These are phyloP conservation scores for Tragopan temminckii DNA, from an alignment of 2,797 vertebrate genomes.

Conservation along the genomic window DNA sequence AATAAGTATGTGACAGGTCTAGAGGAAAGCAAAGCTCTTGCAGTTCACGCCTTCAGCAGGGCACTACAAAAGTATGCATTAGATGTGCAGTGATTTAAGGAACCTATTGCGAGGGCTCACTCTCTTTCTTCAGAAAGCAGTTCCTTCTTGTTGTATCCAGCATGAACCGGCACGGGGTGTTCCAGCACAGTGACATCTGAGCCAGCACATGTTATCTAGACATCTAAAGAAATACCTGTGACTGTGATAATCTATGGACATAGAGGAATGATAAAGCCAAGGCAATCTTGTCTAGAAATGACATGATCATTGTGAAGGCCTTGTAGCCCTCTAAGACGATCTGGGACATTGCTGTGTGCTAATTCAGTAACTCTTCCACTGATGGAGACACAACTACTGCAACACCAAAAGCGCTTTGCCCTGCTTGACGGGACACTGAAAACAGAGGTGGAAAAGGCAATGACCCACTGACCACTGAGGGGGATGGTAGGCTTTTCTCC, in stretches of 20 bases:
- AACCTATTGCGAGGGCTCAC: not conserved
- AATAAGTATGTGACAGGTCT: not conserved
- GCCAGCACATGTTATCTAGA: not conserved
- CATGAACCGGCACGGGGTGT: not conserved
- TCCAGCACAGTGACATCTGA: not conserved
- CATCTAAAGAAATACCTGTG: not conserved
- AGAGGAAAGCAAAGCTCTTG: not conserved
- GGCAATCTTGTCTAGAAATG: not conserved
- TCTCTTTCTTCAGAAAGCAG: not conserved
- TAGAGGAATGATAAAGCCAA: not conserved
- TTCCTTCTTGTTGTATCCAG: not conserved
- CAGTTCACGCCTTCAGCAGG: not conserved
- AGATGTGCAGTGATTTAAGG: not conserved
- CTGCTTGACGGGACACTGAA: not conserved
- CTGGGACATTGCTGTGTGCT: not conserved
- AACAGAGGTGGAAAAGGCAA: not conserved
- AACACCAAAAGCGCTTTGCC: not conserved
- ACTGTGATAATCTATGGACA: not conserved
- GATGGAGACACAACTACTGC: not conserved
- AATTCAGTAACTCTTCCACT: not conserved
- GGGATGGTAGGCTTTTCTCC: not conserved
- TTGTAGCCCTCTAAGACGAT: not conserved
- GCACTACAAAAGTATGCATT: not conserved
- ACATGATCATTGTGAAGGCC: not conserved
- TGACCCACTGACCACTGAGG: not conserved